These are phyloP conservation scores for Dromas ardeola DNA, from an alignment of 2,113 vertebrate genomes.

Conservation along the genomic window DNA sequence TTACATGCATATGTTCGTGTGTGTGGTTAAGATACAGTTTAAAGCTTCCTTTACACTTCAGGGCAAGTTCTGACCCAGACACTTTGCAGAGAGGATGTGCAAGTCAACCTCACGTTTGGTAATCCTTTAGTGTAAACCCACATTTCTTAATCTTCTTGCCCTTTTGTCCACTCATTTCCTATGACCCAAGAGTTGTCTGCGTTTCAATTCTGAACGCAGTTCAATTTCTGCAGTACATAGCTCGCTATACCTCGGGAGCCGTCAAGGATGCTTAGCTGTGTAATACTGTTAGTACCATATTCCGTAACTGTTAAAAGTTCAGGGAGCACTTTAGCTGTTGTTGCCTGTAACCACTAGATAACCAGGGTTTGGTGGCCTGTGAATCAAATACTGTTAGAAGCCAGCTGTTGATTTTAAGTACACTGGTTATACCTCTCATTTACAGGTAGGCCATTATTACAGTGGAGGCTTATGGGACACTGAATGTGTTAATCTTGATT, in stretches of 20 bases:
- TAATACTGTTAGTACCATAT: neutral
- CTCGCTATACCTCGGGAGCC: neutral
- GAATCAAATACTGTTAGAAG: neutral
- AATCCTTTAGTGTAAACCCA: neutral
- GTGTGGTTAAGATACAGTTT: neutral
- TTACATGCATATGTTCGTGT: rapidly evolving
- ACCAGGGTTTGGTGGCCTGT: neutral
- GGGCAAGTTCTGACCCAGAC: neutral
- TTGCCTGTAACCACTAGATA: neutral
- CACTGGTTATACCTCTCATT: neutral
- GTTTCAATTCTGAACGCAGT: neutral
- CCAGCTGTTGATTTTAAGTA: neutral
- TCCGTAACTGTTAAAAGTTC: neutral
- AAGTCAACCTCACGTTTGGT: neutral
- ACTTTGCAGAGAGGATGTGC: neutral
- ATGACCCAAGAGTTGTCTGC: neutral
- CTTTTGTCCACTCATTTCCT: neutral
- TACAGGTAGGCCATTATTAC: neutral
- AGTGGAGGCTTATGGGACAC: neutral
- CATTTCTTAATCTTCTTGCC: neutral
- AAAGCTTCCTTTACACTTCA: neutral
- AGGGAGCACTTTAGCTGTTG: neutral
- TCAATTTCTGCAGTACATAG: neutral
- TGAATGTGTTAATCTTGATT: neutral
- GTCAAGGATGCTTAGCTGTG: neutral